Conservation (phyloP, 1,140 invertebrate genomes). For the Adoxophyes honmai region DNA sequence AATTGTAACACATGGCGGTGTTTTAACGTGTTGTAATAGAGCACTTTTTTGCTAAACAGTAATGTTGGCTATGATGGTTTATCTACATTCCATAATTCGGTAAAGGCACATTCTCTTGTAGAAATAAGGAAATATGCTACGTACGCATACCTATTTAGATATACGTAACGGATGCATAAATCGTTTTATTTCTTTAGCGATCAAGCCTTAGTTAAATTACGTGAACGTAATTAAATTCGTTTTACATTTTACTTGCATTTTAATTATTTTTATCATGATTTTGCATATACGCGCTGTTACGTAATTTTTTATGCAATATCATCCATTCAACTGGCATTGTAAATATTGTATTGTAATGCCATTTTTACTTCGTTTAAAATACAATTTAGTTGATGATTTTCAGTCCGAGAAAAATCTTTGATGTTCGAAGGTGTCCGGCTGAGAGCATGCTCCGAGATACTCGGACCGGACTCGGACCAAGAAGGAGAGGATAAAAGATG, state of each 20-base stretch:
- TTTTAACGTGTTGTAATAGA: too few relatives aligned
- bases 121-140: slow-evolving; percentile 41
- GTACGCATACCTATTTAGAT: slow-evolving; percentile 17
- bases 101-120: slow-evolving; percentile 19
- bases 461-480: too few relatives aligned
- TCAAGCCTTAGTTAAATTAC: too few relatives aligned
- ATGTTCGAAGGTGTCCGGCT: too few relatives aligned
- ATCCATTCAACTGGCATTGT: not conserved
- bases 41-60: not conserved
- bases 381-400: too few relatives aligned
- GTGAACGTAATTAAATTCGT: too few relatives aligned
- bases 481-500: too few relatives aligned
- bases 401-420: too few relatives aligned
- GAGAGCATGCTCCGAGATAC: too few relatives aligned
- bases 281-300: not conserved
- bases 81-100: slow-evolving; percentile 15
- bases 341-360: not conserved
- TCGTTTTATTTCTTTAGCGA: slow-evolving; percentile 32
- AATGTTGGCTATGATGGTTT: not conserved
- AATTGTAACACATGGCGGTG: too few relatives aligned
- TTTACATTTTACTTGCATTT: too few relatives aligned
- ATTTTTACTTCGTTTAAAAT: not conserved
- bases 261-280: not conserved
- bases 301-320: not conserved
- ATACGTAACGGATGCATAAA: slow-evolving; percentile 29